A percentile compares a stretch with the other conserved stretches of the same genome.
phyloP scores from a whole-genome alignment of 2,113 vertebrate genomes.

The Chloroceryle aenea region DNA sequence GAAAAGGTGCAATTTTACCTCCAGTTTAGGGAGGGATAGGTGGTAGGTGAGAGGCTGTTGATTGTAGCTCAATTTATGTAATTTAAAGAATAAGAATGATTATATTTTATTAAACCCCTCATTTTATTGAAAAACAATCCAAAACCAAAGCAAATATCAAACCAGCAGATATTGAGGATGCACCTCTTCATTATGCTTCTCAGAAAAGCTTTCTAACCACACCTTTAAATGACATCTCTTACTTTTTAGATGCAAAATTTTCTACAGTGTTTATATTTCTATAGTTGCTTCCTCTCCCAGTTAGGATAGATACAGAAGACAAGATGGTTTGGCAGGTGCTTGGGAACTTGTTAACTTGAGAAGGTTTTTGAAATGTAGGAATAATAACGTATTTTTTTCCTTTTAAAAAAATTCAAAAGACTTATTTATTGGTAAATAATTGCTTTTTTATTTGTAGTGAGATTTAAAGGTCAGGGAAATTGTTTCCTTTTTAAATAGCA shows the following conservation, averaged over 20 bases:
- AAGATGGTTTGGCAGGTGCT: neutral
- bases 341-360: neutral
- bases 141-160: neutral
- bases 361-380: neutral
- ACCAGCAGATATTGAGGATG: neutral
- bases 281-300: neutral
- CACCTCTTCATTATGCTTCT: neutral
- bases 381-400: neutral
- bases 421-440: conserved; percentile 32
- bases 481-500: conserved; percentile 39
- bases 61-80: neutral
- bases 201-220: neutral
- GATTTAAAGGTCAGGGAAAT: conserved; percentile 53
- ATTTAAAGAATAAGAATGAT: neutral
- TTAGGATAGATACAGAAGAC: neutral
- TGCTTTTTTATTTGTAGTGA: conserved; percentile 12
- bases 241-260: neutral
- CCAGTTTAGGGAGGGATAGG: neutral
- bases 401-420: neutral
- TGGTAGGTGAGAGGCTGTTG: neutral
- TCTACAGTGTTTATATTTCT: neutral
- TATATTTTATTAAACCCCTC: neutral
- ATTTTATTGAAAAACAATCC: neutral
- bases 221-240: neutral
- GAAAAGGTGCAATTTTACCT: neutral